Evolutionary conservation across 2,888 invertebrate genomes (phyloP).

Genomic region (Sinhomidia bicolor): DNA sequence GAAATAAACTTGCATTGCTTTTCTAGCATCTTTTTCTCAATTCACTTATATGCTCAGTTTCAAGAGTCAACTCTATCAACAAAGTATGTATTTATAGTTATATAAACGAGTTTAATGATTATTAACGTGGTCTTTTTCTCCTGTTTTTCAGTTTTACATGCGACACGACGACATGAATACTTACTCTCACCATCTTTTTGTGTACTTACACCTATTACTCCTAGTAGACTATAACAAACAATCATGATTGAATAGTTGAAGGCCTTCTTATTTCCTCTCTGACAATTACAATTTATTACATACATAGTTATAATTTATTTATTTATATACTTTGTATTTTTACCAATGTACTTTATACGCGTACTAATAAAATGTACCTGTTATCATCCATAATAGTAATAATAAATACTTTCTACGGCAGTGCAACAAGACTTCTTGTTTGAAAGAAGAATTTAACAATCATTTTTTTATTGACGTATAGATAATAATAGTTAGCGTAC

Average conservation of each 20-base stretch:
- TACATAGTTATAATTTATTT: too few relatives aligned
- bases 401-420: conserved; percentile 42
- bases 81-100: background rate
- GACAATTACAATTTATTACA: too few relatives aligned
- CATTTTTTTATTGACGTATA: background rate
- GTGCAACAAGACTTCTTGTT: conserved; percentile 42
- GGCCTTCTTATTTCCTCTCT: conserved; percentile 38
- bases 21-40: background rate
- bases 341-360: background rate
- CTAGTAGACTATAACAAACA: background rate
- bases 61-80: too few relatives aligned
- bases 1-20: conserved; percentile 20
- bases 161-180: background rate
- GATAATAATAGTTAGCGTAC: too few relatives aligned
- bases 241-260: conserved; percentile 39
- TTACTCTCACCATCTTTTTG: background rate
- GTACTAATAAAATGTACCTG: background rate
- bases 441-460: background rate
- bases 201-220: background rate
- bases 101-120: background rate
- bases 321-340: background rate
- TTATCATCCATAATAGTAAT: background rate
- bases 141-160: background rate
- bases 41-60: too few relatives aligned
- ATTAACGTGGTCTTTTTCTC: conserved; percentile 40